Percentiles rank a stretch among this genome's conserved stretches.
These are phyloP conservation scores for Odontocerum albicorne DNA, from an alignment of 2,888 invertebrate species.

Conservation along the genomic window DNA sequence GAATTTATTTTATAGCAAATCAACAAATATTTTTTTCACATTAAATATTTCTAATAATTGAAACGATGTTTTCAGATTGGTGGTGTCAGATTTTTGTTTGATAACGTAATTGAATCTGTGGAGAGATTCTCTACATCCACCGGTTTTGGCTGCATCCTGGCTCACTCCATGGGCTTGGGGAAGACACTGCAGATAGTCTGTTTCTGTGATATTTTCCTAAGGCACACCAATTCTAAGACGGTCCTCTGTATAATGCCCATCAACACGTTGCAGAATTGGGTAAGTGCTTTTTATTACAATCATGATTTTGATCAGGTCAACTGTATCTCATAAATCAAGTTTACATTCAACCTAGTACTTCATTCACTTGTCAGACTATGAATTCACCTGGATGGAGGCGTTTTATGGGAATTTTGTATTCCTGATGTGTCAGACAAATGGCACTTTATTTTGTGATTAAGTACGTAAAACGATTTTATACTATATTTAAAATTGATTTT, in stretches of 20 bases:
- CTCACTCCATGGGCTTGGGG: conserved; percentile 99
- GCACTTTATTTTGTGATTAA: no score
- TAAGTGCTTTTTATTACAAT: conserved; percentile 47
- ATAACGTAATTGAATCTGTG: conserved; percentile 94
- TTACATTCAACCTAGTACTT: no score
- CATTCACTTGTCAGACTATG: no score
- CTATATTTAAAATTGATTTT: no score
- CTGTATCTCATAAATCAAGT: no score
- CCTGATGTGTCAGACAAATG: no score
- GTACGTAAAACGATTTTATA: no score
- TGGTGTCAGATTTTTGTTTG: conserved; percentile 93
- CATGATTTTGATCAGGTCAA: no score
- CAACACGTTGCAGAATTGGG: conserved; percentile 98
- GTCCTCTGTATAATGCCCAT: conserved; percentile 98
- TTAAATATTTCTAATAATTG: no score
- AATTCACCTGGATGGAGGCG: no score
- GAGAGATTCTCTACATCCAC: conserved; percentile 82
- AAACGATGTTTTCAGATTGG: conserved; percentile 65
- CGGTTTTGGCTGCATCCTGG: conserved; percentile 97
- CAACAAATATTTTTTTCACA: conserved; percentile 64
- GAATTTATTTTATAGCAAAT: conserved; percentile 91
- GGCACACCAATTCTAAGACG: conserved; percentile 84
- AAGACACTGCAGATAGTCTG: conserved; percentile 96
- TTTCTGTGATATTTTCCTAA: conserved; percentile 93
- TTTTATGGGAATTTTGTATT: no score